A percentile compares a stretch with the other conserved stretches of the same genome.
These are phyloP conservation scores for Leucania comma DNA, from an alignment of 2,888 invertebrate genomes.

Conservation along the genomic window DNA sequence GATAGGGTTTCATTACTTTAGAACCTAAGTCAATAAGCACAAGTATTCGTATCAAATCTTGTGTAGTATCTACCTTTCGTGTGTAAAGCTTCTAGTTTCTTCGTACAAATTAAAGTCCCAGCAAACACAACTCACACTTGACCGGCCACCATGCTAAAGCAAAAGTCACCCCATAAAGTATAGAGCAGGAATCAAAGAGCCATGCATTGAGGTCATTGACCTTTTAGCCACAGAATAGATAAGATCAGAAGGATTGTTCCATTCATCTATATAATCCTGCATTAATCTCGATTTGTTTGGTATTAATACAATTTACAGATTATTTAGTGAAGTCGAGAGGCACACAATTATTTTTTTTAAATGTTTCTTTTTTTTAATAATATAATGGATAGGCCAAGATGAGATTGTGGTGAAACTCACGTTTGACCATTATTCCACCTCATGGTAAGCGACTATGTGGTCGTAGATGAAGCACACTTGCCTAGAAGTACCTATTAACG, in stretches of 20 bases:
- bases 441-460: too few species aligned
- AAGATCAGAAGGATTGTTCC: constrained; percentile 3
- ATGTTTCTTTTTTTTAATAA: too few species aligned
- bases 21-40: background rate
- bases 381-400: too few species aligned
- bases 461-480: too few species aligned
- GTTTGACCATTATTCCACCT: too few species aligned
- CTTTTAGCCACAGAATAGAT: constrained; percentile 21
- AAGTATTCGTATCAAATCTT: background rate
- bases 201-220: constrained; percentile 57
- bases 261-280: background rate
- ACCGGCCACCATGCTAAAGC: constrained; percentile 25
- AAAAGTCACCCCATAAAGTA: constrained; percentile 54
- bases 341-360: too few species aligned
- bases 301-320: too few species aligned
- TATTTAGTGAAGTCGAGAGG: too few species aligned
- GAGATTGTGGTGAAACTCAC: too few species aligned
- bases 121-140: constrained; percentile 43
- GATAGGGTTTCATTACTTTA: too few species aligned
- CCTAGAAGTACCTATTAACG: too few species aligned
- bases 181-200: constrained; percentile 59
- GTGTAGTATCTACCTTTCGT: background rate
- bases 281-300: too few species aligned
- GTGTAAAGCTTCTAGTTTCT: background rate
- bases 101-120: constrained; percentile 18